These are phyloP conservation scores for Chrysina gloriosa DNA, from an alignment of 2,888 invertebrate genomes.

Conservation along the genomic window DNA sequence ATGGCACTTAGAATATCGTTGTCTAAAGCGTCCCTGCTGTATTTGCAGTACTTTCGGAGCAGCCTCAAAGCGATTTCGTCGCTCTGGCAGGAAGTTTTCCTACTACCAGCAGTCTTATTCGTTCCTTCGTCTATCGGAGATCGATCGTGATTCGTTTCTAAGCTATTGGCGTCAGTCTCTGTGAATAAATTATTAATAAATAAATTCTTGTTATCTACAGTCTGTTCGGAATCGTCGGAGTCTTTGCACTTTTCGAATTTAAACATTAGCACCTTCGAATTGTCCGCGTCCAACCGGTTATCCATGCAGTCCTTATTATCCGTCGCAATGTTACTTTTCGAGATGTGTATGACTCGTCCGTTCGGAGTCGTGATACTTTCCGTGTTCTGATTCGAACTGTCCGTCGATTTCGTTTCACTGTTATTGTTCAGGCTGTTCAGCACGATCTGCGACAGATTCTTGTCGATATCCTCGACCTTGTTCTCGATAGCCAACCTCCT, in stretches of 20 bases:
- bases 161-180: constrained; percentile 53
- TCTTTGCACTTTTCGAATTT: constrained; percentile 45
- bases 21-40: constrained; percentile 61
- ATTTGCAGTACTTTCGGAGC: constrained; percentile 64
- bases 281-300: constrained; percentile 1
- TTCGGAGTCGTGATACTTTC: neutral
- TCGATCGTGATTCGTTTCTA: constrained; percentile 44
- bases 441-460: constrained; percentile 39
- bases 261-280: constrained; percentile 49
- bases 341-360: constrained; percentile 46
- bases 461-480: constrained; percentile 32
- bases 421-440: constrained; percentile 41
- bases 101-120: constrained; percentile 43
- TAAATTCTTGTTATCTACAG: constrained; percentile 55
- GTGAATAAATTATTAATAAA: constrained; percentile 64
- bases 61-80: constrained; percentile 63
- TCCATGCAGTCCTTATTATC: constrained; percentile 39
- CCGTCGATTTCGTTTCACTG: constrained; percentile 57
- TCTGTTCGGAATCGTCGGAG: constrained; percentile 45
- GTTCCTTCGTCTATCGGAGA: constrained; percentile 20
- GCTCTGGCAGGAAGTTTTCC: constrained; percentile 58
- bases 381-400: constrained; percentile 31
- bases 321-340: constrained; percentile 49
- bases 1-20: constrained; percentile 62
- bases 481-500: constrained; percentile 35